Percentiles rank a stretch among this genome's conserved stretches.
phyloP scores from a whole-genome alignment of 2,113 vertebrate genomes.

The Lates calcarifer region DNA sequence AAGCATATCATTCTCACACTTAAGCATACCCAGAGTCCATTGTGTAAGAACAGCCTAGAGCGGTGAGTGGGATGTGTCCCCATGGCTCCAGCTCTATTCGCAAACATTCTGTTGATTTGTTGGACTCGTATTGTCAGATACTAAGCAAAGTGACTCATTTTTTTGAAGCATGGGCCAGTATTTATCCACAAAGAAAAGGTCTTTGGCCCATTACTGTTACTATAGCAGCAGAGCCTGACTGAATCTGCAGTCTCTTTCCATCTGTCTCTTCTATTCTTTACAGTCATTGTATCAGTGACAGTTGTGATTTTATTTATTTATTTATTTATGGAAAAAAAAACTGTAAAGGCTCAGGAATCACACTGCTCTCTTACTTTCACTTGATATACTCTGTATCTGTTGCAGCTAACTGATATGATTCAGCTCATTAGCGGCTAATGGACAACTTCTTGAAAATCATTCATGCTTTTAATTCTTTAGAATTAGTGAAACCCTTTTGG shows the following conservation, averaged over 20 bases:
- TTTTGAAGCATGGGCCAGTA: slow-evolving; percentile 25
- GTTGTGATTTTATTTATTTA: not conserved
- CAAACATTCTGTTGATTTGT: slow-evolving; percentile 61
- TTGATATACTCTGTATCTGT: not conserved
- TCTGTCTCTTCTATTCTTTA: not conserved
- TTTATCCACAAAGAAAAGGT: slow-evolving; percentile 49
- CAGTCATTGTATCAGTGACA: not conserved
- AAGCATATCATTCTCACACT: slow-evolving; percentile 27
- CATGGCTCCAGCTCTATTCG: slow-evolving; percentile 38
- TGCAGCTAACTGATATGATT: slow-evolving; percentile 24
- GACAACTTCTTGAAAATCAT: slow-evolving; percentile 37
- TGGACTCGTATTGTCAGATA: slow-evolving; percentile 52
- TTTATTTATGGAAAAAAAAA: not conserved
- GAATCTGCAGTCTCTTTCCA: not conserved
- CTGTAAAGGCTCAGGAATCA: not conserved
- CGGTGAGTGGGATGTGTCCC: slow-evolving; percentile 64
- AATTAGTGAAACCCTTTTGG: slow-evolving; percentile 12
- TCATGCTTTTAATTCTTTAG: slow-evolving; percentile 31
- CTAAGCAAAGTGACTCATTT: slow-evolving; percentile 44
- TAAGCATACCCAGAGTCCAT: slow-evolving; percentile 35
- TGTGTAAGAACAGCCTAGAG: slow-evolving; percentile 50
- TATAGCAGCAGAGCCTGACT: slow-evolving; percentile 33
- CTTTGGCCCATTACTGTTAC: slow-evolving; percentile 37
- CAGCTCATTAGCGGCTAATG: slow-evolving; percentile 23
- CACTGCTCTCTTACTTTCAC: not conserved